Evolutionary conservation across 2,888 invertebrate species (phyloP).

Genomic region (Eledona agricola): DNA sequence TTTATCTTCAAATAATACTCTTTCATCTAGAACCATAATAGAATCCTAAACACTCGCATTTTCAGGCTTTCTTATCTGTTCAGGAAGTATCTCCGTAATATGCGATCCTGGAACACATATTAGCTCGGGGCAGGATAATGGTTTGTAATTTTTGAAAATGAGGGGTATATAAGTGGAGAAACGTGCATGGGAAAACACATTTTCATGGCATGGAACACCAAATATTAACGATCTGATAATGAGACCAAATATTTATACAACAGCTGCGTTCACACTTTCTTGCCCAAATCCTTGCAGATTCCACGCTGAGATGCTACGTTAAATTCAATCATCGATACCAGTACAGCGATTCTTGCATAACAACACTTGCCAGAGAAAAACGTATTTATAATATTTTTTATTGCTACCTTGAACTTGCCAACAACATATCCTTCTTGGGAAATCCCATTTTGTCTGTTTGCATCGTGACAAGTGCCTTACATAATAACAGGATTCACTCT

Average conservation of each 20-base stretch:
- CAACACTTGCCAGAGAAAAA: constrained; percentile 3
- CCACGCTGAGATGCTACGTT: too few species aligned
- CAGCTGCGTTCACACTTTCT: constrained; percentile 17
- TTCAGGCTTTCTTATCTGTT: too few species aligned
- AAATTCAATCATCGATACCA: too few species aligned
- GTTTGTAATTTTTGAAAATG: constrained; percentile 1
- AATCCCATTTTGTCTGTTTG: too few species aligned
- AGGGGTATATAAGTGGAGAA: too few species aligned
- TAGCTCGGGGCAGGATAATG: neutral
- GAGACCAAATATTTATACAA: constrained; percentile 20
- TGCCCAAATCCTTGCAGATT: constrained; percentile 9
- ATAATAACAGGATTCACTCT: constrained; percentile 37
- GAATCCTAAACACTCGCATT: too few species aligned
- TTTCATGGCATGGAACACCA: neutral
- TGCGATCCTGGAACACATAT: too few species aligned
- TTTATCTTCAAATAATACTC: too few species aligned
- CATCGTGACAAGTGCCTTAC: too few species aligned
- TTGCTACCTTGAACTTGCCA: constrained; percentile 24
- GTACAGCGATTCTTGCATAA: constrained; percentile 13
- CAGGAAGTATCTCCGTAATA: too few species aligned
- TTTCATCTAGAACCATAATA: too few species aligned
- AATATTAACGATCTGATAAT: constrained; percentile 11
- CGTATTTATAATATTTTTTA: constrained; percentile 11
- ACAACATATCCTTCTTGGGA: constrained; percentile 3
- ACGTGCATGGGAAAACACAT: neutral